A percentile compares a stretch with the other conserved stretches of the same genome.
Conservation (phyloP, 1,140 invertebrate species). For the Panagrolaimus sp. region DNA sequence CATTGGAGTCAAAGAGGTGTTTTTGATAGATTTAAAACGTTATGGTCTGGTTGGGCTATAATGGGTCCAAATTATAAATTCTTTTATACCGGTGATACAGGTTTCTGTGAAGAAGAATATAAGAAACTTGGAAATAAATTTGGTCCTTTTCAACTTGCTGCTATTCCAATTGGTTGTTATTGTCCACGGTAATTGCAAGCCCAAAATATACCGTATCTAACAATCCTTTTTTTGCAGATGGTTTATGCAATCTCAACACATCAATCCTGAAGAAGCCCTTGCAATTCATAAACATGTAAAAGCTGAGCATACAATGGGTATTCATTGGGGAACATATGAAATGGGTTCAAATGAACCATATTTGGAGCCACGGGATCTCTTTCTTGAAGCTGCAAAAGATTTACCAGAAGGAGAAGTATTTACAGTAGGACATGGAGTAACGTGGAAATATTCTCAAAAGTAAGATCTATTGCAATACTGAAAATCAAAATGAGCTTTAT, state of each 20-base stretch:
- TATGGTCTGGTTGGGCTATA: slow-evolving; percentile 42
- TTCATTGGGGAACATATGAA: slow-evolving; percentile 60
- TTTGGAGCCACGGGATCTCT: too few relatives aligned
- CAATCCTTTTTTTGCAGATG: too few relatives aligned
- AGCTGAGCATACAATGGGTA: slow-evolving; percentile 48
- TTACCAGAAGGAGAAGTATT: too few relatives aligned
- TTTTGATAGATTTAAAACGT: slow-evolving; percentile 34
- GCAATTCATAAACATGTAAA: slow-evolving; percentile 61
- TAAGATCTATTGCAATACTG: not conserved
- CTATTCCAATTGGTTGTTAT: slow-evolving; percentile 45
- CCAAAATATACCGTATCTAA: too few relatives aligned
- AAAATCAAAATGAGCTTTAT: too few relatives aligned
- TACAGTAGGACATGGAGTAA: too few relatives aligned
- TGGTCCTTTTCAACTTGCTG: slow-evolving; percentile 39
- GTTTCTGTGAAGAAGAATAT: slow-evolving; percentile 43
- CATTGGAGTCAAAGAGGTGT: slow-evolving; percentile 36
- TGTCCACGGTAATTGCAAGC: too few relatives aligned
- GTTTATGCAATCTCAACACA: slow-evolving; percentile 58
- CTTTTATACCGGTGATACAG: slow-evolving; percentile 43
- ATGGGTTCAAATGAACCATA: slow-evolving; percentile 42
- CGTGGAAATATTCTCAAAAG: not conserved
- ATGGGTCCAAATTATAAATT: slow-evolving; percentile 35
- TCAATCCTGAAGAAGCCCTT: slow-evolving; percentile 63
- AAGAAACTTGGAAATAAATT: slow-evolving; percentile 29
- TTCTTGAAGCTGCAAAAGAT: too few relatives aligned